Evolutionary conservation across 2,797 vertebrate species (phyloP).

Genomic region (Coreius guichenoti): DNA sequence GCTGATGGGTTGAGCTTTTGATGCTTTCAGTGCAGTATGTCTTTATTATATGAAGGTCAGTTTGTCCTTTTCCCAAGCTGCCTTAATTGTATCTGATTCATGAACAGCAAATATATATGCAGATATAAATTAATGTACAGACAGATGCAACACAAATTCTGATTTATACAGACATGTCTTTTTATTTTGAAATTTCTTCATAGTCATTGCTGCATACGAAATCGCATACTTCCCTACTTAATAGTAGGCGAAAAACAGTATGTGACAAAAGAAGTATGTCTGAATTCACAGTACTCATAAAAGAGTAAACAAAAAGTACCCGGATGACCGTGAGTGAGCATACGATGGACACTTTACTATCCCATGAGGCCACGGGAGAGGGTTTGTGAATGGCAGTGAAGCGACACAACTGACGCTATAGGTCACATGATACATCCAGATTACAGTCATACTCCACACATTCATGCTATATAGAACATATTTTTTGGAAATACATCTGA

Average conservation of each 20-base stretch:
- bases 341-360: background rate
- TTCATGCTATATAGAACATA: too few relatives aligned
- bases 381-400: background rate
- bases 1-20: conserved; percentile 16
- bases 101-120: background rate
- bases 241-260: background rate
- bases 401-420: background rate
- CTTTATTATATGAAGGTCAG: conserved; percentile 37
- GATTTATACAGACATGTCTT: background rate
- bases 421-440: background rate
- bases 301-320: background rate
- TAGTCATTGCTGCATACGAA: background rate
- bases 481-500: too few relatives aligned
- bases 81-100: background rate
- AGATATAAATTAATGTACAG: background rate
- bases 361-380: background rate
- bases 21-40: conserved; percentile 28
- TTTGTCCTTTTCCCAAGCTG: conserved; percentile 26
- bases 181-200: background rate
- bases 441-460: too few relatives aligned
- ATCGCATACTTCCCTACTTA: background rate
- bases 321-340: background rate
- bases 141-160: background rate
- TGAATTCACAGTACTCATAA: background rate
- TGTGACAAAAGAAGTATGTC: background rate